These are phyloP conservation scores for Mormyrus hasselquistii DNA, from an alignment of 2,797 vertebrate species.

Conservation along the genomic window DNA sequence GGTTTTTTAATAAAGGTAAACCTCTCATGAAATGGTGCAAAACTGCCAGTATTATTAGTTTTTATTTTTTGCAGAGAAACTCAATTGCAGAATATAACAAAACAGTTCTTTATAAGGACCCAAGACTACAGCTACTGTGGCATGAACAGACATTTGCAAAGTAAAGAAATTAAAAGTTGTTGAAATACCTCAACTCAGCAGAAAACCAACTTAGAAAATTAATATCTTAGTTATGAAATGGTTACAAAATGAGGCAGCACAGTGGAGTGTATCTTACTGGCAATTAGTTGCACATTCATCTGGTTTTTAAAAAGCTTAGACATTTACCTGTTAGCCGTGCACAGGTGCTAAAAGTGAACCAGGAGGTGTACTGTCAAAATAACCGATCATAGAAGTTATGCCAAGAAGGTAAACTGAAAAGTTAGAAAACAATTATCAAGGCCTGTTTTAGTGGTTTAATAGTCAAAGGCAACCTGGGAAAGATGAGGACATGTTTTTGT, in stretches of 20 bases:
- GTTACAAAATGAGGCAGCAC: not conserved
- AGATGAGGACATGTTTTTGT: not conserved
- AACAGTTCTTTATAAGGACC: not conserved
- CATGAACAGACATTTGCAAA: not conserved
- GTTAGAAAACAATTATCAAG: not conserved
- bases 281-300: not conserved
- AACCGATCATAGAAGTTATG: not conserved
- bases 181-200: not conserved
- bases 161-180: not conserved
- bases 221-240: not conserved
- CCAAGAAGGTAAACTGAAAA: not conserved
- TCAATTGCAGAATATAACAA: not conserved
- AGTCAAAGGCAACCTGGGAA: not conserved
- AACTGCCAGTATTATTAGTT: not conserved
- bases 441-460: not conserved
- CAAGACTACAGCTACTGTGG: not conserved
- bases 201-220: not conserved
- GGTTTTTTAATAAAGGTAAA: not conserved
- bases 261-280: not conserved
- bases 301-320: not conserved
- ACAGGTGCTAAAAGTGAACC: not conserved
- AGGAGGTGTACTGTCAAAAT: not conserved
- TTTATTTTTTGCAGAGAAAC: not conserved
- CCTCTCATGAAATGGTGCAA: not conserved
- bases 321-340: not conserved